These are phyloP conservation scores for Meleagris gallopavo DNA, from an alignment of 2,113 vertebrate genomes.

Conservation along the genomic window DNA sequence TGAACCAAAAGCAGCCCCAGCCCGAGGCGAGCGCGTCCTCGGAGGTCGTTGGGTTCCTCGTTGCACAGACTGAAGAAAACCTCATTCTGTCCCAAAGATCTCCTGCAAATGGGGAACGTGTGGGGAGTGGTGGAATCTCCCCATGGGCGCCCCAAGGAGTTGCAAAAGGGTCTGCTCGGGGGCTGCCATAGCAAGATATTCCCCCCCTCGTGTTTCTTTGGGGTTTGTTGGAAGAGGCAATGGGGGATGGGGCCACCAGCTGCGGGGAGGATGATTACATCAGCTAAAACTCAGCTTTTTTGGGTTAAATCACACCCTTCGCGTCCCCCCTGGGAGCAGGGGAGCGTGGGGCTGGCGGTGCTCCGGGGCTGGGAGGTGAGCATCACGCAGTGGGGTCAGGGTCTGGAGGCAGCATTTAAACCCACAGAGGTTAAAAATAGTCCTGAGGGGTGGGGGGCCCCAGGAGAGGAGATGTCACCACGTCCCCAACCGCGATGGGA, in stretches of 20 bases:
- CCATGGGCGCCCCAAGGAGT: rapidly evolving
- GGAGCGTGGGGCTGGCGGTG: not conserved
- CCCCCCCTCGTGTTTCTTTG: too few species aligned
- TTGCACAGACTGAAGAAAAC: rapidly evolving
- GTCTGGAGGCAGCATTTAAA: not conserved
- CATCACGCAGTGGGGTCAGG: not conserved
- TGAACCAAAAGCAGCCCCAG: not conserved
- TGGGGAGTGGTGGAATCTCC: not conserved
- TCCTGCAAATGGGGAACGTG: rapidly evolving
- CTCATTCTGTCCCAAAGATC: not conserved
- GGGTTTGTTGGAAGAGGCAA: not conserved
- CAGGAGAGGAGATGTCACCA: rapidly evolving
- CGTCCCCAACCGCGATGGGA: rapidly evolving
- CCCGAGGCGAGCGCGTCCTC: not conserved
- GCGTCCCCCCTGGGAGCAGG: not conserved
- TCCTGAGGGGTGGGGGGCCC: not conserved
- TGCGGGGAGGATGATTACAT: not conserved
- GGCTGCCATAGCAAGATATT: rapidly evolving
- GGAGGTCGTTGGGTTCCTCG: not conserved
- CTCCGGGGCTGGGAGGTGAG: not conserved
- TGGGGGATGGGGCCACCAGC: not conserved
- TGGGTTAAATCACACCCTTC: not conserved
- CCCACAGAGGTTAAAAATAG: not conserved
- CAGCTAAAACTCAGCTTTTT: not conserved
- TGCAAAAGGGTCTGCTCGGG: not conserved